Conservation (phyloP, 2,797 vertebrate genomes). For the Peromyscus nudipes region DNA sequence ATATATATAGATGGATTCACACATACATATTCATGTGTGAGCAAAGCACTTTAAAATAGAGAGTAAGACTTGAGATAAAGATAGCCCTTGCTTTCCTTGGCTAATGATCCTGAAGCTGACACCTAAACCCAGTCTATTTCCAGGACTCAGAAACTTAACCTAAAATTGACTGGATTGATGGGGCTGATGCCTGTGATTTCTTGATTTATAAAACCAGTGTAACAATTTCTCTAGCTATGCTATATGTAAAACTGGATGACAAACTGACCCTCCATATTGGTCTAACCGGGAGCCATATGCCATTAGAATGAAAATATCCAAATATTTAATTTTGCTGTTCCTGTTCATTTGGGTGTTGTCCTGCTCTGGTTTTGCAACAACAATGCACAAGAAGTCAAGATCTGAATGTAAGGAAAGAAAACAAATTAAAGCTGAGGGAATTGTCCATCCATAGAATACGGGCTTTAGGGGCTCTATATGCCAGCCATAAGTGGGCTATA, state of each 20-base stretch:
- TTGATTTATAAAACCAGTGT: not conserved
- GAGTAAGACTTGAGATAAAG: not conserved
- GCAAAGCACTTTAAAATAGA: not conserved
- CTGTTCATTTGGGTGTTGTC: not conserved
- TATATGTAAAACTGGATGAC: not conserved
- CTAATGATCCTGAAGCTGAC: not conserved
- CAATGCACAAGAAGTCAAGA: constrained; percentile 15
- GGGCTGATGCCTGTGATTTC: not conserved
- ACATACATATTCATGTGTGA: not conserved
- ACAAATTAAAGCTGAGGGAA: constrained; percentile 5
- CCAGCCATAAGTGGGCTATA: not conserved
- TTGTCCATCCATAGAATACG: not conserved
- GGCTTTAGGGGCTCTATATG: not conserved
- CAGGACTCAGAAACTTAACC: constrained; percentile 38
- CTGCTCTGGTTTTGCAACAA: not conserved
- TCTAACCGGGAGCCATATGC: not conserved
- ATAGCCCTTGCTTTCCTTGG: not conserved
- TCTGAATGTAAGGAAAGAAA: constrained; percentile 42
- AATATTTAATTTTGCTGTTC: not conserved
- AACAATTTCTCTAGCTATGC: constrained; percentile 8
- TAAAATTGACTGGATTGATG: constrained; percentile 11
- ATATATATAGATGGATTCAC: not conserved
- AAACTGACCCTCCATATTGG: not conserved
- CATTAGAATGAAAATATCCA: constrained; percentile 25
- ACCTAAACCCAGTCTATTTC: not conserved